Evolutionary conservation across 2,113 vertebrate species (phyloP), one percentile per base, ranked within the genome.

Genomic region (Ailuropoda melanoleuca): DNA sequence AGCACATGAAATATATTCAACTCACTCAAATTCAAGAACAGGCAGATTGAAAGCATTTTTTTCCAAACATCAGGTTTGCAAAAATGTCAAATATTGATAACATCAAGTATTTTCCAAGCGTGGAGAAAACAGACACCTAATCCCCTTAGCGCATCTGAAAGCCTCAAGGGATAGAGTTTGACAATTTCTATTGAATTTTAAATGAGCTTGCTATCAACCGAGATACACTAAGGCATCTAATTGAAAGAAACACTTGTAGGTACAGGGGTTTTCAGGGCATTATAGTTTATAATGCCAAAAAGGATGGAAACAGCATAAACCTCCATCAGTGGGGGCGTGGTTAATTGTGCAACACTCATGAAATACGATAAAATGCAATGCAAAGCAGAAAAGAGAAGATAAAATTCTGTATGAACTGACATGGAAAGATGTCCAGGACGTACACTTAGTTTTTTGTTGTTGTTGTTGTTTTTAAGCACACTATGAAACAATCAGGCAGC

Each of bases 21-120:
- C 7, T 83, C 39, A 66, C 19, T 34, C 26, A 39, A 43, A 62
- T 70, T 77, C 19, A 29, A 64, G 93, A 90, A 68, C 75, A 88
- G 48, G 21, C 6, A 58, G 48, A 53, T 56, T 66, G 3, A 77
- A 96, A 89, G 53, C 14, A 14, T 43, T 39, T 90, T 58, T 56
- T 77, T 90, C 21, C 18, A 31, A 56, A 50, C 15, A 3, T 64
- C 39, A 58, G n/a, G 56, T 62, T 23, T 75, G 14, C 15, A 82
- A 92, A 95, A 90, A 48, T 88, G 84, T 89, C 4, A 96, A 74
- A 82, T 72, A 62, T 23, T 66, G 26, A 18, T 53, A 95, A 26
- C 11, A 50, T 87, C 8, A 43, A 56, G 21, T 68, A 50, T 48
- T 81, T 7, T 37, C 50, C 39, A 93, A 70, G 21, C 72, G 1